Evolutionary conservation across 1,140 invertebrate species (phyloP).

Genomic region (Nasonia longicornis): DNA sequence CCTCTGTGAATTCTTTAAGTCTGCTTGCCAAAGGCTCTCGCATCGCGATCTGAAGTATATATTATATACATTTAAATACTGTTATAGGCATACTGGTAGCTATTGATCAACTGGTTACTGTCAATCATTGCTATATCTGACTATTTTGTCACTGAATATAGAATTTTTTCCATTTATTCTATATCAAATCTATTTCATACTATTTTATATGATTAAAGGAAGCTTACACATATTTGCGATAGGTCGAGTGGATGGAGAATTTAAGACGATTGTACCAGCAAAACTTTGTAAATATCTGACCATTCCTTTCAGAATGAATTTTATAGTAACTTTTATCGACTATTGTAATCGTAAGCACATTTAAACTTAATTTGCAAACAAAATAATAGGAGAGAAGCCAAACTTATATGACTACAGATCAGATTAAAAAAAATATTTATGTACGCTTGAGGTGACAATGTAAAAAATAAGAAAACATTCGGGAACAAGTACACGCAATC

Average conservation of each 20-base stretch:
- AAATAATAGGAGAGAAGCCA: constrained; percentile 31
- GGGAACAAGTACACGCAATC: constrained; percentile 32
- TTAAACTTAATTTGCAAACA: constrained; percentile 38
- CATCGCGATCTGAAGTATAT: constrained; percentile 10
- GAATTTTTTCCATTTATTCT: constrained; percentile 15
- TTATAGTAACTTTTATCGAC: constrained; percentile 35
- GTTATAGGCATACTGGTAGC: background rate
- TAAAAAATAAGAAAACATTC: constrained; percentile 33
- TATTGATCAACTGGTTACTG: background rate
- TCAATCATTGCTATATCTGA: background rate
- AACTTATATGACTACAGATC: constrained; percentile 25
- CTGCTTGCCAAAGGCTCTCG: constrained; percentile 28
- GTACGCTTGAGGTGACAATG: constrained; percentile 9
- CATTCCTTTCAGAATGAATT: constrained; percentile 39
- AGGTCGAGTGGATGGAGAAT: constrained; percentile 10
- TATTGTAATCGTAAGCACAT: constrained; percentile 37
- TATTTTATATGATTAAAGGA: constrained; percentile 1
- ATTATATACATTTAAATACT: background rate
- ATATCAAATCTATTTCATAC: constrained; percentile 1
- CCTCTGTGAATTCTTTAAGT: constrained; percentile 37
- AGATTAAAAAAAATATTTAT: constrained; percentile 34
- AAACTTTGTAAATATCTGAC: constrained; percentile 41
- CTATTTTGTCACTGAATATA: constrained; percentile 4
- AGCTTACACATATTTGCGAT: background rate
- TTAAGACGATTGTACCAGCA: constrained; percentile 15